Evolutionary conservation across 1,140 invertebrate species (phyloP), one percentile per base, ranked within the genome.

Genomic region (Leguminivora glycinivorella): DNA sequence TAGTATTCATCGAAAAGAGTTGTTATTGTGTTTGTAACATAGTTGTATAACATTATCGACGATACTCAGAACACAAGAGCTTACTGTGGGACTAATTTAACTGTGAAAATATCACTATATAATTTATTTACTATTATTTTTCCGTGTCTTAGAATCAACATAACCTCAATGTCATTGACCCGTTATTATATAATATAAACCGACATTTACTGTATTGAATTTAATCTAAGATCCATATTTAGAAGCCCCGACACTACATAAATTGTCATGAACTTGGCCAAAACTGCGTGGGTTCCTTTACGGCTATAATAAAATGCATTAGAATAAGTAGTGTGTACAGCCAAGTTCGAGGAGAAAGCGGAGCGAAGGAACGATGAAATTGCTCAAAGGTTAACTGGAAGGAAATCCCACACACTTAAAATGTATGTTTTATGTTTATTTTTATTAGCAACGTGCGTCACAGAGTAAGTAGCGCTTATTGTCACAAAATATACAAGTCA

Each of bases 211-310:
- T n/a, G 6, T 43, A 43, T n/a, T 19, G 47, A 52, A 43, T 43
- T 43, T 14, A 22, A 52, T 22, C 47, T 10, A 52, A 52, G 17
- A 22, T 22, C 47, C 47, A 52, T 52, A 52, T 52, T 52, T 52
- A 52, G 47, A 52, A 1, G 4, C 19, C 17, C 19, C 5, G 47
- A 52, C 47, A 52, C 17, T 9, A 17, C 47, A 52, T 52, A 52
- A 52, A 52, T 52, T 52, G 17, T 17, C 40, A 17, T 52, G 47
- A 22, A 52, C 47, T 22, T 52, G 47, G 47, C 22, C 19, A 52
- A 52, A 52, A 52, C 17, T 52, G 47, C 47, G 47, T 52, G 47
- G 47, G 47, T 52, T 19, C 43, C 47, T 52, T 52, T 52, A 52
- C 19, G 47, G 19, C 9, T 52, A 52, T 52, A 17, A 52, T 52